These are phyloP conservation scores for Camponotus fellah DNA, from an alignment of 2,888 invertebrate genomes.

Conservation along the genomic window DNA sequence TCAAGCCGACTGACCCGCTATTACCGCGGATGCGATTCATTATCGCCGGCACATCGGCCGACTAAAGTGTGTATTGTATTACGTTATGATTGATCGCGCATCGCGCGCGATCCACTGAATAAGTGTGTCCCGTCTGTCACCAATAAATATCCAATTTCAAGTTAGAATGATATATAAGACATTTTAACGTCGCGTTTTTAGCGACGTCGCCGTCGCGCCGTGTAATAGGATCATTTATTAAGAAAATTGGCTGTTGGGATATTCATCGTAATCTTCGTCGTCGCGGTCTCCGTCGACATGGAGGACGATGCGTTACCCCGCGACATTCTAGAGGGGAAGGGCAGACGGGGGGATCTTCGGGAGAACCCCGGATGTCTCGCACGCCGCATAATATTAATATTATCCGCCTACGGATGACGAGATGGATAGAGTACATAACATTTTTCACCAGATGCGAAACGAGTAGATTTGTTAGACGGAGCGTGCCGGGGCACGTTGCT, in stretches of 20 bases:
- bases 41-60: conserved; percentile 66
- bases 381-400: conserved; percentile 35
- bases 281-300: conserved; percentile 44
- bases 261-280: conserved; percentile 75
- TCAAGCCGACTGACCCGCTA: conserved; percentile 77
- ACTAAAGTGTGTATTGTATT: conserved; percentile 79
- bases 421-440: conserved; percentile 56
- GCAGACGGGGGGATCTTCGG: neutral
- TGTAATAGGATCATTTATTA: conserved; percentile 85
- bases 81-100: conserved; percentile 84
- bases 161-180: conserved; percentile 85
- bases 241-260: conserved; percentile 83
- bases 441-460: conserved; percentile 67
- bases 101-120: conserved; percentile 81
- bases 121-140: conserved; percentile 85
- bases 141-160: conserved; percentile 86
- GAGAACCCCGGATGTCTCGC: conserved; percentile 10
- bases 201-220: conserved; percentile 72
- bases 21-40: conserved; percentile 81
- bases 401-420: conserved; percentile 55
- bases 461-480: conserved; percentile 54
- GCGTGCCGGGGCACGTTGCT: conserved; percentile 35
- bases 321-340: conserved; percentile 31
- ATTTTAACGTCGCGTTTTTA: conserved; percentile 83
- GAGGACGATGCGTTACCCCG: conserved; percentile 64